Percentiles rank a stretch among this genome's conserved stretches.
phyloP scores from a whole-genome alignment of 2,797 vertebrate species.

The Tangara arthus region DNA sequence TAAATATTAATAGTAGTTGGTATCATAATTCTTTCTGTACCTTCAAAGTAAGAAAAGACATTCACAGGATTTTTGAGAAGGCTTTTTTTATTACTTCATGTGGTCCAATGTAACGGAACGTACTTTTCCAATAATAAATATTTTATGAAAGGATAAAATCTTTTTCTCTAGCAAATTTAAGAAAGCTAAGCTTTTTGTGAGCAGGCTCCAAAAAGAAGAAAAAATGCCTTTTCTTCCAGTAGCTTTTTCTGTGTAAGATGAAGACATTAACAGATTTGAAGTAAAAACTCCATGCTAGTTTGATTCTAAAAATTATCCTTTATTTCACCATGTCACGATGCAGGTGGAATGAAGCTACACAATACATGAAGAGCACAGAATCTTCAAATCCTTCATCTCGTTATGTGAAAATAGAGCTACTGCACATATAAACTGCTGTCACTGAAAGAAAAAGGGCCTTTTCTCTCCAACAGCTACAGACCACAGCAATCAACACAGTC shows the following conservation, averaged over 20 bases:
- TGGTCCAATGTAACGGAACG: not conserved
- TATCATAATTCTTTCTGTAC: not conserved
- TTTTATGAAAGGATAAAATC: not conserved
- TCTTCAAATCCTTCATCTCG: not conserved
- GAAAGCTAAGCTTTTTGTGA: not conserved
- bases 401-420: not conserved
- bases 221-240: not conserved
- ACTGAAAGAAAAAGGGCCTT: not conserved
- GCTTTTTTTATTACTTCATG: not conserved
- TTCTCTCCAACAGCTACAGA: not conserved
- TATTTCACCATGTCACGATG: not conserved
- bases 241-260: not conserved
- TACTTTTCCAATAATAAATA: not conserved
- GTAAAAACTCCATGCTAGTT: not conserved
- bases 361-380: not conserved
- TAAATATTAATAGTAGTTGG: not conserved
- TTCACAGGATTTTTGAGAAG: not conserved
- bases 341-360: not conserved
- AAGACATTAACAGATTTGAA: not conserved
- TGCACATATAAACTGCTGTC: not conserved
- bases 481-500: not conserved
- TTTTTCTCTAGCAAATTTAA: not conserved
- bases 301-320: not conserved
- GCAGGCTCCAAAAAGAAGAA: not conserved
- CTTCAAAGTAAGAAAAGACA: not conserved